Evolutionary conservation across 2,888 invertebrate species (phyloP), one percentile per base, ranked within the genome.

Genomic region (Cetonia aurata): DNA sequence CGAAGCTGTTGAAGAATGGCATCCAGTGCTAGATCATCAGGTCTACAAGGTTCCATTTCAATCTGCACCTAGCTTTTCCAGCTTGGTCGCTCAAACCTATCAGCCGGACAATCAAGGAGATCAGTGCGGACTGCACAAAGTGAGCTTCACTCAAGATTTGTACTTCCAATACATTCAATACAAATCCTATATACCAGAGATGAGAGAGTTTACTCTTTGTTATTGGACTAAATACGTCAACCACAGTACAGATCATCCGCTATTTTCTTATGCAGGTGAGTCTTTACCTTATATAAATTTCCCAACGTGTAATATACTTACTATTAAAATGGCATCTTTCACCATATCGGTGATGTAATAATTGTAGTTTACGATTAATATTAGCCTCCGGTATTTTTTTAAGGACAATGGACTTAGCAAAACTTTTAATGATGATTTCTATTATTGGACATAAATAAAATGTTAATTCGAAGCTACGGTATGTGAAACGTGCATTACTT

Each of bases 191-290:
- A 78, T 95, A 42, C 93, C 93, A 0, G 91, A 93, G 79, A 80
- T 95, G 76, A 93, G 93, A 77, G 94, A 95, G 82, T 94, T 94
- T 81, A 94, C 94, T 0, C 86, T 95, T 9, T 95, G 95, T 81
- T 89, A 90, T 85, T 95, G 95, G 95, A 90, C 89, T 77, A 93
- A 94, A 78, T 94, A 93, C 80, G 89, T 90, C 77, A 95, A 94
- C 79, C 94, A 95, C 80, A 90, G 90, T 25, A 92, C 91, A 71
- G 94, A 95, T 80, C 95, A 95, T 85, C 93, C 94, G 0, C 82
- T 95, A 67, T 92, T 95, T 80, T 94, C 94, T 13, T 95, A 95
- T 82, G 89, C 93, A 78, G 90, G 95, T 95, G 82, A 90, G 88
- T 86, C 68, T 25, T 25, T 42, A 41, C 25, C 13, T 59, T 65